Conservation (phyloP, 2,797 vertebrate species). For the Macropus fuliginosus region DNA sequence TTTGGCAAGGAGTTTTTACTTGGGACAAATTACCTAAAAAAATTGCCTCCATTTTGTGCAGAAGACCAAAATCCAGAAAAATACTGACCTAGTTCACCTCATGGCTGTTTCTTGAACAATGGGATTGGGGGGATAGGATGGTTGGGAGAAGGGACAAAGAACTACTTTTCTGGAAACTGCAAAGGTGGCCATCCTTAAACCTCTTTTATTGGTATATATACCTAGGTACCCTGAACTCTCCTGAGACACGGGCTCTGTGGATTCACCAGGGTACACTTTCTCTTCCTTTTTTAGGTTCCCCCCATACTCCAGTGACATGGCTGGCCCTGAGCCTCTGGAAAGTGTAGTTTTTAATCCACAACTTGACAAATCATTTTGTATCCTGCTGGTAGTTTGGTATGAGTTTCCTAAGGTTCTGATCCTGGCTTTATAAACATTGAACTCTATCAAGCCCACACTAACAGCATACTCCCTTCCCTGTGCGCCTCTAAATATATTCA, state of each 20-base stretch:
- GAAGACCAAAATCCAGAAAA: slow-evolving; percentile 33
- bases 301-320: neutral
- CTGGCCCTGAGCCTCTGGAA: neutral
- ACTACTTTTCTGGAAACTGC: slow-evolving; percentile 40
- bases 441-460: neutral
- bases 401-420: slow-evolving; percentile 53
- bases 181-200: neutral
- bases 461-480: slow-evolving; percentile 22
- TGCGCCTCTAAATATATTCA: slow-evolving; percentile 11
- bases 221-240: neutral
- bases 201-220: neutral
- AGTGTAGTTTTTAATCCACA: slow-evolving; percentile 49
- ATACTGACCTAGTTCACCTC: slow-evolving; percentile 39
- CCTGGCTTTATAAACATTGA: slow-evolving; percentile 60
- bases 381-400: slow-evolving; percentile 47
- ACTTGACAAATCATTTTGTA: slow-evolving; percentile 40
- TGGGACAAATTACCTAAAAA: neutral
- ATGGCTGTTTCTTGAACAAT: slow-evolving; percentile 49
- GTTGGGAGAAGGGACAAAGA: neutral
- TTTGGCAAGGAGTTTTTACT: neutral
- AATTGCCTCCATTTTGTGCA: neutral
- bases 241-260: neutral
- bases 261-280: slow-evolving; percentile 19
- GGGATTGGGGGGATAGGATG: slow-evolving; percentile 2
- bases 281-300: slow-evolving; percentile 57